phyloP scores from a whole-genome alignment of 1,140 invertebrate genomes.

The Calephelis virginiensis region DNA sequence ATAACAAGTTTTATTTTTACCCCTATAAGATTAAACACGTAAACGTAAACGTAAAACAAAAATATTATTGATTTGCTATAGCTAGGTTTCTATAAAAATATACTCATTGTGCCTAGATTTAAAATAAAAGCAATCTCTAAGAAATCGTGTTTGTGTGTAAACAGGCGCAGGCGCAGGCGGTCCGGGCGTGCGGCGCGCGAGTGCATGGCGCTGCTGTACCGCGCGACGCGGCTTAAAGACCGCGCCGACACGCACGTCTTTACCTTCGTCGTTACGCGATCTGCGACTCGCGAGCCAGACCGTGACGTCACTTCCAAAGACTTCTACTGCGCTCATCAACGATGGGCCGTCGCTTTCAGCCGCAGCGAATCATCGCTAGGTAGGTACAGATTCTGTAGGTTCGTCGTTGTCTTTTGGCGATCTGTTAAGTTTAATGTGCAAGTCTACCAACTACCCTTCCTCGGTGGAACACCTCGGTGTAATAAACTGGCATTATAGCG shows the following conservation, averaged over 20 bases:
- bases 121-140: neutral
- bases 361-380: slow-evolving; percentile 84
- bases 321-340: slow-evolving; percentile 90
- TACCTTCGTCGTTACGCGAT: slow-evolving; percentile 90
- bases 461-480: too few species aligned
- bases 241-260: slow-evolving; percentile 91
- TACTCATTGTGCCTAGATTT: too few species aligned
- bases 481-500: too few species aligned
- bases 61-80: too few species aligned
- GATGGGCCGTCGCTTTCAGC: slow-evolving; percentile 92
- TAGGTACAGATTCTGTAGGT: slow-evolving; percentile 22
- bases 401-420: too few species aligned
- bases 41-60: too few species aligned
- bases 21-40: too few species aligned
- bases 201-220: slow-evolving; percentile 90
- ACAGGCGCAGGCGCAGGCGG: slow-evolving; percentile 46
- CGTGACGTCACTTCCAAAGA: slow-evolving; percentile 91
- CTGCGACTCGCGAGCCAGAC: slow-evolving; percentile 88
- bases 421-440: too few species aligned
- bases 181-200: slow-evolving; percentile 50
- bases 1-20: too few species aligned
- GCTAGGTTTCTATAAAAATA: too few species aligned
- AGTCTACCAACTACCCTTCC: too few species aligned
- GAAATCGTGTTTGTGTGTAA: neutral
- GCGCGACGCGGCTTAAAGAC: slow-evolving; percentile 91